These are phyloP conservation scores for Microplitis demolitor DNA, from an alignment of 1,140 invertebrate genomes.

Conservation along the genomic window DNA sequence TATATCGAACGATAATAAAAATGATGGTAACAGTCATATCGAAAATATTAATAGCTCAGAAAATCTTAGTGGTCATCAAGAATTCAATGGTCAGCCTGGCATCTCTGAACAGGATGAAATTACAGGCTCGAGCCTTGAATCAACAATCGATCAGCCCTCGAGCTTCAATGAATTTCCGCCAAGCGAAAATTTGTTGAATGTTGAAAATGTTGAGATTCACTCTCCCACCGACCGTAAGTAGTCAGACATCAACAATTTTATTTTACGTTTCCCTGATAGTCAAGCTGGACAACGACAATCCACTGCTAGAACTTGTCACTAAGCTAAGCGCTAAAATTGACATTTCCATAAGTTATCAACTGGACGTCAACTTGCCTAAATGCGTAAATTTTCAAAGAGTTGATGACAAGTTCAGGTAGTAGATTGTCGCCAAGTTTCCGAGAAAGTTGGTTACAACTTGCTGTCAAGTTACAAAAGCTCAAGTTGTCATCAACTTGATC, in stretches of 20 bases:
- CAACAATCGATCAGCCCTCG: constrained; percentile 27
- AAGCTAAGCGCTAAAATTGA: too few species aligned
- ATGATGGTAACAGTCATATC: too few species aligned
- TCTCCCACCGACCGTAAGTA: constrained; percentile 37
- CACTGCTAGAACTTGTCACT: background rate
- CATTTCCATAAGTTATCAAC: background rate
- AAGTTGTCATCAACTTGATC: too few species aligned
- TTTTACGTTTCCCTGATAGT: background rate
- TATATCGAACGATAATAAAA: too few species aligned
- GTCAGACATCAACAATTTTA: constrained; percentile 6
- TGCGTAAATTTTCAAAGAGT: too few species aligned
- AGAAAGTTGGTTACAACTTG: too few species aligned
- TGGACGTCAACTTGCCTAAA: background rate
- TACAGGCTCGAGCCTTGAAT: constrained; percentile 35
- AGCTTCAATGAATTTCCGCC: constrained; percentile 44
- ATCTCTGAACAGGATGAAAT: constrained; percentile 31
- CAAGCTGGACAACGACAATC: too few species aligned
- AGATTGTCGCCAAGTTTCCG: too few species aligned
- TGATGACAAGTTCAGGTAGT: too few species aligned
- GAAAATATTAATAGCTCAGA: constrained; percentile 6
- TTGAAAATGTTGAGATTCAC: constrained; percentile 32
- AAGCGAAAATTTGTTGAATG: constrained; percentile 51
- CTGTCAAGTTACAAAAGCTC: too few species aligned
- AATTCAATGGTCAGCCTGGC: constrained; percentile 22
- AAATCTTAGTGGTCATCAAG: background rate